Evolutionary conservation across 2,113 vertebrate species (phyloP).

Genomic region (Cochlearius cochlearius): DNA sequence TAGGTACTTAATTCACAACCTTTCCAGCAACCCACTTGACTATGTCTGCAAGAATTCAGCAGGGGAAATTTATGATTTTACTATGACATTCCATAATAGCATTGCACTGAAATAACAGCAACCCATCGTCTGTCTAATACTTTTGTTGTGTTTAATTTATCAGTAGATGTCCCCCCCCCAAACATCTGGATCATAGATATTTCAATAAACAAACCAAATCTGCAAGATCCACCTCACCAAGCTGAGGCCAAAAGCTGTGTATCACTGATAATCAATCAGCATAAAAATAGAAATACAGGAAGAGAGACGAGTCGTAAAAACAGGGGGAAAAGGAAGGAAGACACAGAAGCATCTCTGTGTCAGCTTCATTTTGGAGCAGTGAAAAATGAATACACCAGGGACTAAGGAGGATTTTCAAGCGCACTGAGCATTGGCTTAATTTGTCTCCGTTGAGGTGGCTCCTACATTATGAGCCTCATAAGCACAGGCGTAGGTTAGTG

Average conservation of each 20-base stretch:
- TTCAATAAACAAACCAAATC: neutral
- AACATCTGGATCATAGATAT: neutral
- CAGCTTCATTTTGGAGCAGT: neutral
- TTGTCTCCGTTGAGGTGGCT: neutral
- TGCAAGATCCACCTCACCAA: neutral
- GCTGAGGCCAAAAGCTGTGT: neutral
- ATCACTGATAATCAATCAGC: neutral
- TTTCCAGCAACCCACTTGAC: neutral
- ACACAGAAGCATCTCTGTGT: neutral
- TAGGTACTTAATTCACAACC: neutral
- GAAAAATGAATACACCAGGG: neutral
- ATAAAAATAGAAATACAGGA: neutral
- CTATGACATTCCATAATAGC: neutral
- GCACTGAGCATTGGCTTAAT: neutral
- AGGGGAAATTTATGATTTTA: neutral
- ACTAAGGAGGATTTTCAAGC: neutral
- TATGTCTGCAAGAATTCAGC: neutral
- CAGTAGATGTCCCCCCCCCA: neutral
- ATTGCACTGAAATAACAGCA: neutral
- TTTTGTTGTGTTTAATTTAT: neutral
- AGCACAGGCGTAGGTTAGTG: neutral
- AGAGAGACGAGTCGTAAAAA: neutral
- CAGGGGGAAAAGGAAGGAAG: rapidly evolving
- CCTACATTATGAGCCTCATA: neutral
- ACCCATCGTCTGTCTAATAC: neutral